Base-by-base conservation (phyloP, 2,888 invertebrate species). In the Diaprepes abbreviatus region DNA sequence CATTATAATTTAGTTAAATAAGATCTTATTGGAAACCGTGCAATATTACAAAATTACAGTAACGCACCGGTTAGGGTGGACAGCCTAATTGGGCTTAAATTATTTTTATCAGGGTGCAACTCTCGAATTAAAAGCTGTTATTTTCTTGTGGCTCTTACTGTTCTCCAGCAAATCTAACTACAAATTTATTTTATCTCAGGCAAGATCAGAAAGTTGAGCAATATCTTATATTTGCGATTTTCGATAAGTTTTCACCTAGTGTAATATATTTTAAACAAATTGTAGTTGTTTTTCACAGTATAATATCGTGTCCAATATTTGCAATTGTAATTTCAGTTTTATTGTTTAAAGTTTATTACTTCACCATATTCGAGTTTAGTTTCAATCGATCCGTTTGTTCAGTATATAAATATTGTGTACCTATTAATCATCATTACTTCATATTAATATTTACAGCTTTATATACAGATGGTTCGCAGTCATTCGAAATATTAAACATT, bases 181-280 rank as follows among this genome's bases (percentile, higher is more conserved):
- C 9, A 28, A n/a, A 50, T 50, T 50, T 31, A 50, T 16, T 28
- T 50, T 50, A 50, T 50, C 48, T 50, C 3, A 9, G 21, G 16
- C 48, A 28, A 28, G 28, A 50, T 28, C 48, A 50, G 28, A 28
- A 50, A 50, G 28, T 50, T 28, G n/a, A 24, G 14, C 48, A 50
- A 28, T 50, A 50, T 50, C 28, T 9, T 28, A 28, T 10, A 48
- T 48, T 28, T 7, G 14, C 48, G 14, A 28, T 28, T 48, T 24
- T 48, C 12, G 48, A 48, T 48, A 48, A 48, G 48, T 24, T 28
- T 28, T 14, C 28, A 48, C 48, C 12, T 48, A 19, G 14, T 45
- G 19, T 28, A 48, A 48, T 28, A 14, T 28, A 28, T 48, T 24
- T 48, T 14, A 14, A n/a, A 48, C 4, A 14, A 48, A 48, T 48